A percentile compares a stretch with the other conserved stretches of the same genome.
Conservation (phyloP, 2,797 vertebrate species). For the Enteromius trimaculatus region DNA sequence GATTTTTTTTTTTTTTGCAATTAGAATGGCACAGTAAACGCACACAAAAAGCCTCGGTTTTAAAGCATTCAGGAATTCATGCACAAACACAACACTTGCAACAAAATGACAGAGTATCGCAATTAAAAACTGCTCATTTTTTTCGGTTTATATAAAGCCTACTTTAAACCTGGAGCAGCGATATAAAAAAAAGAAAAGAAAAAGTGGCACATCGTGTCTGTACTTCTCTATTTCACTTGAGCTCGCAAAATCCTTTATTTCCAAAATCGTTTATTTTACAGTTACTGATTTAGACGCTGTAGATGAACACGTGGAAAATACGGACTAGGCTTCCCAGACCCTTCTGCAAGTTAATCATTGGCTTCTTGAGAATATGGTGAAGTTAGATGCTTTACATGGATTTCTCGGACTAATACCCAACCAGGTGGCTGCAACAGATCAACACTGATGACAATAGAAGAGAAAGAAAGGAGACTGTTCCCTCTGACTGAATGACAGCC, state of each 20-base stretch:
- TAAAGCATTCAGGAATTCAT: not conserved
- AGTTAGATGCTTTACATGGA: conserved; percentile 16
- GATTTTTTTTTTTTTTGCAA: not conserved
- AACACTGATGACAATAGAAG: conserved; percentile 17
- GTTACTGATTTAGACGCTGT: no score
- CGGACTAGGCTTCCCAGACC: not conserved
- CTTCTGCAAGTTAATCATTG: conserved; percentile 24
- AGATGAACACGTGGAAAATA: conserved; percentile 33
- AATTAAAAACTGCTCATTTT: not conserved
- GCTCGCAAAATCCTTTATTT: not conserved
- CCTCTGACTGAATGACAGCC: conserved; percentile 26
- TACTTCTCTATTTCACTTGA: conserved; percentile 4
- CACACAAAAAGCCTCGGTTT: not conserved
- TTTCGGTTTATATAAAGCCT: not conserved
- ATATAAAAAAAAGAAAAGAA: not conserved
- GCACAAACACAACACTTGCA: not conserved
- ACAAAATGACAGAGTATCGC: not conserved
- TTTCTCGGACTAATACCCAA: conserved; percentile 33
- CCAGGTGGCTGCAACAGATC: conserved; percentile 44
- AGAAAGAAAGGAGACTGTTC: conserved; percentile 27
- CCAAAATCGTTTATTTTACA: not conserved
- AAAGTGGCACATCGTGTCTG: conserved; percentile 12
- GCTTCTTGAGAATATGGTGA: conserved; percentile 8
- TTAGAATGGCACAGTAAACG: not conserved
- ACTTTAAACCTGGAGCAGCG: not conserved